These are phyloP conservation scores for Phaenicophaeus curvirostris DNA, from an alignment of 2,797 vertebrate species.

Conservation along the genomic window DNA sequence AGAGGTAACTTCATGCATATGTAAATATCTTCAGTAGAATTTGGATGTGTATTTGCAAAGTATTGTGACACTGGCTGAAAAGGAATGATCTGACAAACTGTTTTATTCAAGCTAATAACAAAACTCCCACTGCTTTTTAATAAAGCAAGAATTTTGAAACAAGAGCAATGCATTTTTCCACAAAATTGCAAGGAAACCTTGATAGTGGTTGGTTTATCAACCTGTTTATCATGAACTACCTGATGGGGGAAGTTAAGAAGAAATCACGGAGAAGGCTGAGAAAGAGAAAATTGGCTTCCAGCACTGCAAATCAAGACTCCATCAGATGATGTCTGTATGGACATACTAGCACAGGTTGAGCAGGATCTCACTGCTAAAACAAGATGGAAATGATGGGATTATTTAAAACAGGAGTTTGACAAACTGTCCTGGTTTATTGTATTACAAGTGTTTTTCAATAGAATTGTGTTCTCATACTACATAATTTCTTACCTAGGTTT, in stretches of 20 bases:
- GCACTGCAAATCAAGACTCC: not conserved
- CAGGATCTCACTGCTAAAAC: not conserved
- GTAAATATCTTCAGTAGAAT: not conserved
- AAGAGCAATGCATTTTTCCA: not conserved
- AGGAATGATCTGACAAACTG: not conserved
- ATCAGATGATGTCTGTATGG: not conserved
- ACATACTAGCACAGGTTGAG: not conserved
- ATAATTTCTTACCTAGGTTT: not conserved
- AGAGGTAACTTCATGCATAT: not conserved
- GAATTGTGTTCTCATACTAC: not conserved
- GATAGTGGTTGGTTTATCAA: not conserved
- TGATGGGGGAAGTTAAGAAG: not conserved
- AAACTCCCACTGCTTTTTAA: not conserved
- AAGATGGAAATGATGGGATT: not conserved
- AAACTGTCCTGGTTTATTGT: not conserved
- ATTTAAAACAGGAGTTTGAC: not conserved
- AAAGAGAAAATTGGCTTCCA: rapidly evolving
- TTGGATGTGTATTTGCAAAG: not conserved
- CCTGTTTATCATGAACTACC: not conserved
- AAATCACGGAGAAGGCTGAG: not conserved
- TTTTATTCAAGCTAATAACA: not conserved
- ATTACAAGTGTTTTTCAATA: not conserved
- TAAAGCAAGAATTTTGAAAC: not conserved
- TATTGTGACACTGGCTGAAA: not conserved
- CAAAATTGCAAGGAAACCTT: not conserved